Percentiles rank a stretch among this genome's conserved stretches.
These are phyloP conservation scores for Crematogaster levior DNA, from an alignment of 2,888 invertebrate genomes.

Conservation along the genomic window DNA sequence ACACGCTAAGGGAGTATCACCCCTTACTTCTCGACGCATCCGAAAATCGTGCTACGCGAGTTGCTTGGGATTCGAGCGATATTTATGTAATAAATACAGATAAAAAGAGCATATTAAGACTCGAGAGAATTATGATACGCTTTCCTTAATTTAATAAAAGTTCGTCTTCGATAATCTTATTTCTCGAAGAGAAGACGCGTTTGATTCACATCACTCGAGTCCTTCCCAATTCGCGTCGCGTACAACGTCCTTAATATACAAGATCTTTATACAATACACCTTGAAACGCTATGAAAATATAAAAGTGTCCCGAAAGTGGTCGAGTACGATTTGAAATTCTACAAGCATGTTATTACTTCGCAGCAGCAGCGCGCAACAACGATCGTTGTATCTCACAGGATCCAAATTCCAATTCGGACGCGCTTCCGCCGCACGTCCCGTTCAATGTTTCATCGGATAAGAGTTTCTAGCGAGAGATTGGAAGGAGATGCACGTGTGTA, in stretches of 20 bases:
- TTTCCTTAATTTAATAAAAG: not conserved
- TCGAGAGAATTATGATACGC: too few species aligned
- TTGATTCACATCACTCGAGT: not conserved
- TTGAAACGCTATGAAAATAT: conserved; percentile 67
- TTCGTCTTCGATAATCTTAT: not conserved
- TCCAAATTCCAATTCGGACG: conserved; percentile 11
- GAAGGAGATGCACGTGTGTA: conserved; percentile 63
- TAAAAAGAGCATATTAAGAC: conserved; percentile 4
- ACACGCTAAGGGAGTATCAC: conserved; percentile 57
- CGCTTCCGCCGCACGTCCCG: not conserved
- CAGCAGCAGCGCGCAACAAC: conserved; percentile 19
- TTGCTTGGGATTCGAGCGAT: not conserved
- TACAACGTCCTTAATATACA: conserved; percentile 51
- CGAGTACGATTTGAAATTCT: conserved; percentile 65
- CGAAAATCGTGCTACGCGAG: conserved; percentile 58
- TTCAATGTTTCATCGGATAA: not conserved
- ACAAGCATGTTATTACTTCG: conserved; percentile 55
- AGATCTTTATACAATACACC: conserved; percentile 69
- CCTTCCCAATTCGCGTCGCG: not conserved
- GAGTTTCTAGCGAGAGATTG: conserved; percentile 59
- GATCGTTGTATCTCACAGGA: conserved; percentile 44
- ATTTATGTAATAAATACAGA: too few species aligned
- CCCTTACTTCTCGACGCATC: conserved; percentile 69
- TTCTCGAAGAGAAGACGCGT: not conserved
- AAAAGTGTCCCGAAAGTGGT: conserved; percentile 66